phyloP scores from a whole-genome alignment of 2,113 vertebrate genomes.

The Callospermophilus lateralis region DNA sequence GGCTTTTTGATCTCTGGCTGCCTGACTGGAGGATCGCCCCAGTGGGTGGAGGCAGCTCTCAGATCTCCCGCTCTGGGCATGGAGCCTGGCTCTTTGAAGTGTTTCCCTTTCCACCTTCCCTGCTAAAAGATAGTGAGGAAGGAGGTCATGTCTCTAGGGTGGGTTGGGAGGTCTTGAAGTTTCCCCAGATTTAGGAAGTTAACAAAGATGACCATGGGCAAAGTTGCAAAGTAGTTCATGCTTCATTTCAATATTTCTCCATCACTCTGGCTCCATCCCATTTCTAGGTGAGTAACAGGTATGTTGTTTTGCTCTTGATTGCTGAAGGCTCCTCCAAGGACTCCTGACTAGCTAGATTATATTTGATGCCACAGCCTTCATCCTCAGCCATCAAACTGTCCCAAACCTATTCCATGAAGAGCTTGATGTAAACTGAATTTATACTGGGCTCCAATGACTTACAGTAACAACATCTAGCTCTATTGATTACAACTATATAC shows the following conservation, averaged over 20 bases:
- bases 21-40: constrained; percentile 14
- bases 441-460: background rate
- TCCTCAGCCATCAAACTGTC: background rate
- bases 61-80: constrained; percentile 46
- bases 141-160: constrained; percentile 47
- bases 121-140: constrained; percentile 52
- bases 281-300: background rate
- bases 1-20: constrained; percentile 71
- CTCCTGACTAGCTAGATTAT: background rate
- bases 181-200: constrained; percentile 18
- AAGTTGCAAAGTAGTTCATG: background rate
- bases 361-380: background rate
- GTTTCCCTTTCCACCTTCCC: constrained; percentile 3
- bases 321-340: background rate
- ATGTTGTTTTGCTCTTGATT: background rate
- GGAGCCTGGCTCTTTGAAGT: constrained; percentile 71
- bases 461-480: background rate
- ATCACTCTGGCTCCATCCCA: background rate
- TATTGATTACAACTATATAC: background rate
- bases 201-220: constrained; percentile 21
- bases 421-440: background rate
- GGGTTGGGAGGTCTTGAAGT: constrained; percentile 40
- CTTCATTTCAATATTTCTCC: constrained; percentile 21
- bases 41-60: constrained; percentile 44
- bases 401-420: background rate